Base-by-base conservation (phyloP, 2,113 vertebrate species). In the Arvicanthis niloticus region DNA sequence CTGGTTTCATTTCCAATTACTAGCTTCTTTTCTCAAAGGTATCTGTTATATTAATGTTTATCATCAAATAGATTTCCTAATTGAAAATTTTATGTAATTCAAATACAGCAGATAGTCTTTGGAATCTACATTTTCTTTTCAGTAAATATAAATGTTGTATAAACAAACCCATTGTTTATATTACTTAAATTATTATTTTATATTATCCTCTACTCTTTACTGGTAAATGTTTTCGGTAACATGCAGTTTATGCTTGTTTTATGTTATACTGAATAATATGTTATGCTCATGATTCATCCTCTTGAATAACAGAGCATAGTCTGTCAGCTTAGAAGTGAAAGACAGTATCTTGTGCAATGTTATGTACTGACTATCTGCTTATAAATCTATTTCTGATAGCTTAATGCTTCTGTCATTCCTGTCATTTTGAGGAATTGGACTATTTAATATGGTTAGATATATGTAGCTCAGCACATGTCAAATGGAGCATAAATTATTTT, bases 391-490 rank as follows among this genome's bases (percentile, higher is more conserved):
- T 84, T 88, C 70, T 70, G n/a, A 10, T 87, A 15, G 40, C n/a
- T 82, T 76, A 78, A 65, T n/a, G 13, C 4, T 85, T 94, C 72
- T 82, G 45, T 21, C 56, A 65, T 58, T 91, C 45, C 37, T 67
- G 19, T 85, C 60, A 88, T 72, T 68, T 81, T 58, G 34, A 67
- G 24, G 5, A 77, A 95, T 58, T 51, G 22, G 3, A 82, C 51
- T 72, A 88, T 92, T 70, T 90, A 92, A 67, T 88, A 53, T 45
- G 26, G 7, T 37, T 40, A 88, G 68, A 90, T 12, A 82, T 88
- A 60, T 92, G 56, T 42, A 92, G 21, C 5, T 95, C 26, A 82
- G 67, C n/a, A 94, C 8, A 13, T 60, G 37, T 60, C 56, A 65
- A 73, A 67, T 78, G 16, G 22, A 31, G 31, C 5, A 86, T 34